Evolutionary conservation across 2,797 vertebrate genomes (phyloP).

Genomic region (Anniella stebbinsi): DNA sequence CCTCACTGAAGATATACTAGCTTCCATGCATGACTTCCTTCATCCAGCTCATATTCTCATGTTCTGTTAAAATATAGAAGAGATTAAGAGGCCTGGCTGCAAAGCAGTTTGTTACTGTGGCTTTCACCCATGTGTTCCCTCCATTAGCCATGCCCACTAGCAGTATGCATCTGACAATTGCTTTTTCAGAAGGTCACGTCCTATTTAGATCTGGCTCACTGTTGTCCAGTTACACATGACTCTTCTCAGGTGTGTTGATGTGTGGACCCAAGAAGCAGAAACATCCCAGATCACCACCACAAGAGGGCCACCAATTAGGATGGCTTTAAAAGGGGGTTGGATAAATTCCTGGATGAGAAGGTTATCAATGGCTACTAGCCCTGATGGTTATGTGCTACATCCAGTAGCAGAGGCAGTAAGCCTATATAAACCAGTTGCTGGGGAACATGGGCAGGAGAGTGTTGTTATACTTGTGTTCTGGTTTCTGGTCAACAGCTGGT

Average conservation of each 20-base stretch:
- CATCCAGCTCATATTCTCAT: not conserved
- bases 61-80: not conserved
- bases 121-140: not conserved
- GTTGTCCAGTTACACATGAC: not conserved
- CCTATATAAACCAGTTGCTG: no score
- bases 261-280: not conserved
- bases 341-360: no score
- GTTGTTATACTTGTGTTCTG: no score
- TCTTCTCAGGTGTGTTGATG: not conserved
- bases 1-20: not conserved
- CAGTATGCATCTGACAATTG: not conserved
- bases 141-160: not conserved
- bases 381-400: no score
- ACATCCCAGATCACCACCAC: not conserved
- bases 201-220: not conserved
- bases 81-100: not conserved
- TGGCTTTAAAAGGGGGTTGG: no score
- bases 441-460: no score
- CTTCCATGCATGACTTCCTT: not conserved
- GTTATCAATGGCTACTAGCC: no score
- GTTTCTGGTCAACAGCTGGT: no score
- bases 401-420: no score
- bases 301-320: no score
- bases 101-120: not conserved
- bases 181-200: not conserved